phyloP scores from a whole-genome alignment of 2,888 invertebrate genomes.

The Elysia crispata region DNA sequence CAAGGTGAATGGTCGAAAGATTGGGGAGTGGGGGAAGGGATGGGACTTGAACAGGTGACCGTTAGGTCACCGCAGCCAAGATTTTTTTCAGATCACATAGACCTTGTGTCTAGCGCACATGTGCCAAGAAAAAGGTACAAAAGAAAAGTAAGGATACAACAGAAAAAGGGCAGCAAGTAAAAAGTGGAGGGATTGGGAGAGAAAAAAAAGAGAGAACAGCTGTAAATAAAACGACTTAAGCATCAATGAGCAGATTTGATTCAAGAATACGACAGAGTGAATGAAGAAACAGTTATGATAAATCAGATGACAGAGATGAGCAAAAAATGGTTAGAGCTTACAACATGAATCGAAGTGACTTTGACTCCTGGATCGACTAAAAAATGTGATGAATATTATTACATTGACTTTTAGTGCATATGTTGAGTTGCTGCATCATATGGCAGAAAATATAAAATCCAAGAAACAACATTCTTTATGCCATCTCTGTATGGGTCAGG shows the following conservation, averaged over 20 bases:
- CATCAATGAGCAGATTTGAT: too few species aligned
- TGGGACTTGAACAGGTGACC: conserved; percentile 16
- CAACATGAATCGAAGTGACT: background rate
- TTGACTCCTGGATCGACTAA: too few species aligned
- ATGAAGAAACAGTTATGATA: too few species aligned
- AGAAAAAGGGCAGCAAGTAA: background rate
- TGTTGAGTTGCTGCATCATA: too few species aligned
- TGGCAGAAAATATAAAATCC: too few species aligned
- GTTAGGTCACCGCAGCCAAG: conserved; percentile 25
- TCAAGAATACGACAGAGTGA: too few species aligned
- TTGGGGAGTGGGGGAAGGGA: conserved; percentile 30
- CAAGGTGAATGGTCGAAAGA: conserved; percentile 25
- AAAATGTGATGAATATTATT: too few species aligned
- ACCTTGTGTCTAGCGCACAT: background rate
- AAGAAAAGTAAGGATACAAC: background rate
- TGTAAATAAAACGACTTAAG: too few species aligned
- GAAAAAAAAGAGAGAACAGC: background rate
- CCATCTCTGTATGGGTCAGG: too few species aligned
- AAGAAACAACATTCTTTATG: too few species aligned
- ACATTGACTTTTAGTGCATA: too few species aligned
- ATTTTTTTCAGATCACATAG: conserved; percentile 1
- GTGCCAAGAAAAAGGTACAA: background rate
- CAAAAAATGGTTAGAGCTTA: conserved; percentile 14
- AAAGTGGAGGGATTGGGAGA: conserved; percentile 20
- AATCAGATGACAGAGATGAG: conserved; percentile 1